Evolutionary conservation across 2,113 vertebrate species (phyloP), one percentile per base, ranked within the genome.

Genomic region (Leptobrachium ailaonicum): DNA sequence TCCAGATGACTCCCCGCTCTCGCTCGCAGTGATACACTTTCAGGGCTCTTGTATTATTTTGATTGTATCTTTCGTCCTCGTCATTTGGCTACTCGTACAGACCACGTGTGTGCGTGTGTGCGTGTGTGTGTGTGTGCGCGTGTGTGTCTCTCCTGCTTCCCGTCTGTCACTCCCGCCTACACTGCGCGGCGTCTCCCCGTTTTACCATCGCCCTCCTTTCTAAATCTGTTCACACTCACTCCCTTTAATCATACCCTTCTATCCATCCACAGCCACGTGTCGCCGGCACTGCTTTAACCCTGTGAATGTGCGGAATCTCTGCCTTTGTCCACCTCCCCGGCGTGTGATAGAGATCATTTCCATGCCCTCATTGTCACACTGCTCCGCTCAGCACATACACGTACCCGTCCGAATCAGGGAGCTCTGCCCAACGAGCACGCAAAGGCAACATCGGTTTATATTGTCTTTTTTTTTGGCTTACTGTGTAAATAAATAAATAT

Each of bases 291-390:
- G 4, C 64, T 68, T 14, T 41, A 56, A 64, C 11, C 12, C 47
- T 50, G 8, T 50, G 4, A 4, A 8, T 50, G 4, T 50, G 4
- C 8, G 47, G 4, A 50, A 50, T 50, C 47, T 8, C 67, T 20
- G 58, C 60, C 20, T 64, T 43, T 60, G 32, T 64, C 47, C 62
- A 58, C 77, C 56, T 7, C 41, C 47, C 75, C 66, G 58, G 20
- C 20, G 75, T 69, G 77, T 72, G 20, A 73, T 11, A 41, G 62
- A 41, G 47, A 73, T 67, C 60, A 72, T 79, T 79, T 79, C 69
- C 44, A 32, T 72, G 70, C n/a, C 58, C n/a, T 79, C 77, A 73
- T 79, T 72, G 77, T 79, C 70, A 63, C 44, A 53, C 68, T 72
- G 41, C 41, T 44, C 20, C 41, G 9, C 58, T 32, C 58, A 32